Evolutionary conservation across 2,888 invertebrate species (phyloP), one percentile per base, ranked within the genome.

Genomic region (Meganola albula): DNA sequence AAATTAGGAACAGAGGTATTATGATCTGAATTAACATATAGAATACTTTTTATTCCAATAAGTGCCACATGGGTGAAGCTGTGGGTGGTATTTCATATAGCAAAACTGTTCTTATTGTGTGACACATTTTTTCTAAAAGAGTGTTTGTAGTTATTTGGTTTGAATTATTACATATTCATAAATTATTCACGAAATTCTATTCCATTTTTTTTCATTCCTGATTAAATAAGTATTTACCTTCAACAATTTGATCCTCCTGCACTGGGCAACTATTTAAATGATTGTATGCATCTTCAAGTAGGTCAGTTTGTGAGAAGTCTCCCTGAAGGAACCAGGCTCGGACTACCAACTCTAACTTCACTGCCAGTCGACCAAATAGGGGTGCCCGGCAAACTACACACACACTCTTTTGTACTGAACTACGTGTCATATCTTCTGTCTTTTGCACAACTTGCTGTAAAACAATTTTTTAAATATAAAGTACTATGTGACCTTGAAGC

Each of bases 361-460:
- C 94, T 68, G 97, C 96, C 37, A 97, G 92, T 34, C 97, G 92
- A 1, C 99, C 99, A 85, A 95, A 99, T 7, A 99, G 87, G 3
- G 99, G 99, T 46, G 93, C 87, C 37, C 90, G 90, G 59, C 97
- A 96, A 35, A 99, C 87, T 10, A 99, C 96, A 85, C 98, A 98
- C 1, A 99, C 98, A 61, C 97, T 96, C 75, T 99, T 99, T 83
- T 99, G 99, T 9, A 99, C 98, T 2, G 98, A 97, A 60, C 96
- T 97, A 53, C 99, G 89, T 0, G 99, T 99, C 67, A 99, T 96
- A 65, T 99, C 98, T 2, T 96, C 94, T 2, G 97, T 96, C 53
- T 93, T 93, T 66, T 95, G 95, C 62, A 94, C 91, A 21, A 99
- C 88, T 89, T 96, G 94, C 96, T 98, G 74, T 6, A 44, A 46